Evolutionary conservation across 1,140 invertebrate genomes (phyloP), one percentile per base, ranked within the genome.

Genomic region (Zaprionus vittiger): DNA sequence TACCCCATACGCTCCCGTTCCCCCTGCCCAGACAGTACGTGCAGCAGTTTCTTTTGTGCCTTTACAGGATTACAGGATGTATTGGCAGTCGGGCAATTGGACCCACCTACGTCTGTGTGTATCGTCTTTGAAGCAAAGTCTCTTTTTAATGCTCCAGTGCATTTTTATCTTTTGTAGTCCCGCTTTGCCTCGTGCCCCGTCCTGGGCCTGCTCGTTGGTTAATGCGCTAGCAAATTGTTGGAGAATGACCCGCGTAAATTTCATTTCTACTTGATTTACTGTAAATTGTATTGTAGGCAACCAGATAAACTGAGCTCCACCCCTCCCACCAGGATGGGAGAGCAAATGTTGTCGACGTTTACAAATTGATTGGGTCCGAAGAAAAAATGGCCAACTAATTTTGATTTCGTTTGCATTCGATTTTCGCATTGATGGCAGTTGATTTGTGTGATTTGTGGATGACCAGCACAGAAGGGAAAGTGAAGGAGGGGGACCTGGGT

Each of bases 241-340:
- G 78, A 70, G 84, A 85, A 89, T 90, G 84, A 89, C 84, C 84
- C 84, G 84, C 83, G 83, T 87, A 87, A 86, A 87, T 80, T 81
- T 75, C 68, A 62, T 67, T 77, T 74, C 76, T 80, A 70, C 73
- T 83, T 89, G 85, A 89, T 85, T 85, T 90, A 82, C 81, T 89
- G 81, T 77, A 80, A 85, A 85, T 90, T 90, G 81, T 86, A 80
- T 80, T 85, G 67, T 64, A 52, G 59, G 26, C 44, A 44, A 44
- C 26, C 55, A 76, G 67, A 76, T 72, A 66, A 76, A 72, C 69
- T 52, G 37, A 20, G 57, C 56, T 22, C 11, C 15, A n/a, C 62
- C 65, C 4, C 15, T 44, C 15, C 20, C 47, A 44, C 47, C 77
- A 71, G 70, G 77, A 85, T 65, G 72, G 37, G 47, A 37, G 60